Evolutionary conservation across 2,797 vertebrate genomes (phyloP), one percentile per base, ranked within the genome.

Genomic region (Nothura maculosa): DNA sequence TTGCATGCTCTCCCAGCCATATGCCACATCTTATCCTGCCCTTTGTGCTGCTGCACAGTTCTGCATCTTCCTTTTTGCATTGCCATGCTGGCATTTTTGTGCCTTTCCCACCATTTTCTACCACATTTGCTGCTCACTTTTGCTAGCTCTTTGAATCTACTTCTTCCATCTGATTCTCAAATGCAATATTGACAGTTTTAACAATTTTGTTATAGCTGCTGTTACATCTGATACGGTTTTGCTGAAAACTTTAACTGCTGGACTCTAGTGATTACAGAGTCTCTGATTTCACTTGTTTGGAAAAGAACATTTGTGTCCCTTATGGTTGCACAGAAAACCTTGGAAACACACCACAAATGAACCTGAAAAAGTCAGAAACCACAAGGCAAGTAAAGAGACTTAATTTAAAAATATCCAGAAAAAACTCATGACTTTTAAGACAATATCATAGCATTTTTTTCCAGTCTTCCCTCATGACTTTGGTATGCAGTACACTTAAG

Each of bases 301-400:
- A 92, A 69, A 92, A 47, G 17, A 76, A 14, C 11, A 55, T 70
- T 90, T 80, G 1, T 72, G 45, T 50, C 30, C n/a, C 17, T 87
- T 36, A 43, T 25, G 2, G 52, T 7, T 86, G 25, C 40, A 91
- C 55, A 73, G 24, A 32, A 83, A 94, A 84, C 9, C 1, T 1
- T 18, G 40, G 52, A 92, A 91, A 81, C 24, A 48, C 40, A 85
- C 68, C 70, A 10, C 27, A 73, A 85, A 20, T 52, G 76, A 85
- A 81, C 60, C 28, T 79, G 79, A 89, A 91, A 91, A 92, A 24
- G n/a, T 80, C 42, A 79, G 50, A 81, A 95, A 66, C 30, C 55
- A 48, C 76, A 83, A 42, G 13, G 4, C 1, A 1, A 77, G 40
- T 64, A 48, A 81, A 36, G 9, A 2, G 28, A 48, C 18, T 67